Evolutionary conservation across 2,797 vertebrate genomes (phyloP).

Genomic region (Silurus lanzhouensis): DNA sequence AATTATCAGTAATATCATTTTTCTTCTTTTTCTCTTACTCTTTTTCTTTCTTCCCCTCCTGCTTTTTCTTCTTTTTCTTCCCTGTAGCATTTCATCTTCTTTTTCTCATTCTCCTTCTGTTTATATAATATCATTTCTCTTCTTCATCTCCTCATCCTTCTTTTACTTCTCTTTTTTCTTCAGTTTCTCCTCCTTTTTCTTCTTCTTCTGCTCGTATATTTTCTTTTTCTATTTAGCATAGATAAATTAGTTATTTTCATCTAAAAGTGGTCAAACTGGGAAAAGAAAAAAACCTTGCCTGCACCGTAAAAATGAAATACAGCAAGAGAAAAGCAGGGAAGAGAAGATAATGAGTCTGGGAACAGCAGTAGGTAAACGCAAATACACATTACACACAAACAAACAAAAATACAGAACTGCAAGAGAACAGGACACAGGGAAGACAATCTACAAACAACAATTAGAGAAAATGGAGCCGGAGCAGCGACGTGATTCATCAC

Average conservation of each 20-base stretch:
- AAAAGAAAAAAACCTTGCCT: background rate
- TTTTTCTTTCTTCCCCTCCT: no score
- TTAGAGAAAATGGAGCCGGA: conserved; percentile 3
- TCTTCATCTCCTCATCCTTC: no score
- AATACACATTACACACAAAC: background rate
- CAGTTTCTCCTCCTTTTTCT: no score
- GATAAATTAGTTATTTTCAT: background rate
- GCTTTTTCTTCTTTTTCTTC: no score
- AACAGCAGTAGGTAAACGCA: background rate
- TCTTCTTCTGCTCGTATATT: no score
- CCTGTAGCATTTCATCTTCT: no score
- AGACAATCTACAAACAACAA: background rate
- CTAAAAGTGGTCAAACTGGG: background rate
- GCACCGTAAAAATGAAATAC: background rate
- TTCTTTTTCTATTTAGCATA: background rate
- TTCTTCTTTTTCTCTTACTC: no score
- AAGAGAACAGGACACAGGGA: background rate
- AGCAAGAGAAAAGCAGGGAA: background rate
- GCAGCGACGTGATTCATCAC: background rate
- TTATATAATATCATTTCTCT: no score
- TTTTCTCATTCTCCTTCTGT: no score
- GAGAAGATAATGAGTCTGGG: background rate
- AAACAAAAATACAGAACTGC: background rate
- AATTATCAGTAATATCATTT: no score
- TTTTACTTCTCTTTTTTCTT: no score